Conservation (phyloP, 2,113 vertebrate species). For the Ammodytes marinus region DNA sequence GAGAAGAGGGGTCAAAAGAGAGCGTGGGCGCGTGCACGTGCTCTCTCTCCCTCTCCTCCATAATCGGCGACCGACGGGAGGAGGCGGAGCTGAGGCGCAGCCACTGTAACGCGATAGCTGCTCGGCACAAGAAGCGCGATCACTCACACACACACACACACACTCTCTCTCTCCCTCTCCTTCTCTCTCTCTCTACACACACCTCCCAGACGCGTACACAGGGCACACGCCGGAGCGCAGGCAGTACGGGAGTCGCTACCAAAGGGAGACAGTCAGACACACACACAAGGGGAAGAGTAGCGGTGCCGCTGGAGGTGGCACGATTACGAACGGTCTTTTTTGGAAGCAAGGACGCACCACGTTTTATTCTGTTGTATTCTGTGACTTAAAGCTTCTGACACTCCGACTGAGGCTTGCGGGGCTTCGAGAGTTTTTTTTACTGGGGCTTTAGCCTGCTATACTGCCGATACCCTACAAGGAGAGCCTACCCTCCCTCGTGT, state of each 20-base stretch:
- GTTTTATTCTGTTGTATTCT: background rate
- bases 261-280: background rate
- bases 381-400: constrained; percentile 20
- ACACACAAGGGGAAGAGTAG: constrained; percentile 8
- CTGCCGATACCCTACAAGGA: background rate
- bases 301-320: constrained; percentile 44
- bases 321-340: constrained; percentile 13
- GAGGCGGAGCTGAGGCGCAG: constrained; percentile 87
- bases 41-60: constrained; percentile 47
- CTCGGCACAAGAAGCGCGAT: constrained; percentile 83
- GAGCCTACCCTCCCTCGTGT: constrained; percentile 40
- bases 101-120: constrained; percentile 90
- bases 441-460: constrained; percentile 4
- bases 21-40: constrained; percentile 10
- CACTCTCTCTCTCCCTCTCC: background rate
- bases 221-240: constrained; percentile 58
- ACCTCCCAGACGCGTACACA: constrained; percentile 62
- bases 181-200: constrained; percentile 68
- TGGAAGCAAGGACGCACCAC: constrained; percentile 8
- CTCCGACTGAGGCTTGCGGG: background rate
- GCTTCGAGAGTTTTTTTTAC: background rate
- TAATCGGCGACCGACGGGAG: constrained; percentile 83
- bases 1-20: background rate
- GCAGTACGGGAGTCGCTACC: constrained; percentile 35
- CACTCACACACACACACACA: constrained; percentile 74